Conservation (phyloP, 2,888 invertebrate species). For the Melanargia galathea region DNA sequence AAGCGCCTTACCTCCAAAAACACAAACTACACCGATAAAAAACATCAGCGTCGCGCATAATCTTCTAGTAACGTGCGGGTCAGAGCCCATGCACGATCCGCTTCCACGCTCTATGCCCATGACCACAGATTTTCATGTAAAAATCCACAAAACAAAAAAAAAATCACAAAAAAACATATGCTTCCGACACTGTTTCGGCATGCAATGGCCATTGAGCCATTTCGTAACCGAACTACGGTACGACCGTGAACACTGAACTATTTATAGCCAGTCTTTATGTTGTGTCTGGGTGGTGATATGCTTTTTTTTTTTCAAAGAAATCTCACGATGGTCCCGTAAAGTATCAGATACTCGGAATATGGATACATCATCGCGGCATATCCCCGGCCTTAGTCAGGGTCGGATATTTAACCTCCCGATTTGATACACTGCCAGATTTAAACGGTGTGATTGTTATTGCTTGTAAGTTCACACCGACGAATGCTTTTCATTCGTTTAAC, state of each 20-base stretch:
- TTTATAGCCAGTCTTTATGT: slow-evolving; percentile 66
- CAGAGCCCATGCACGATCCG: slow-evolving; percentile 55
- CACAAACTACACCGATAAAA: slow-evolving; percentile 63
- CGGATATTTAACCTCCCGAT: slow-evolving; percentile 28
- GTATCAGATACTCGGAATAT: slow-evolving; percentile 7
- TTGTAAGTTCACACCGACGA: neutral
- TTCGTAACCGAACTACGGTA: slow-evolving; percentile 43
- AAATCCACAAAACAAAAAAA: slow-evolving; percentile 26
- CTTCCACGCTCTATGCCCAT: slow-evolving; percentile 59
- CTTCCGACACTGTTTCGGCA: slow-evolving; percentile 29
- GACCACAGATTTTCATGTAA: neutral
- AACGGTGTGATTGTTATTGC: slow-evolving; percentile 11
- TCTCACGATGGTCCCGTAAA: slow-evolving; percentile 10
- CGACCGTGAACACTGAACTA: slow-evolving; percentile 63
- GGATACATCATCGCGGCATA: slow-evolving; percentile 21
- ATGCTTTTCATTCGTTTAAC: slow-evolving; percentile 13
- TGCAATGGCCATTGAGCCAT: slow-evolving; percentile 41
- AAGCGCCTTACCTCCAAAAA: slow-evolving; percentile 66
- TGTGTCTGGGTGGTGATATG: slow-evolving; percentile 51
- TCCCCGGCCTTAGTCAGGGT: slow-evolving; percentile 34
- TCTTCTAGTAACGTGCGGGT: slow-evolving; percentile 64
- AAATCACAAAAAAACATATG: slow-evolving; percentile 25
- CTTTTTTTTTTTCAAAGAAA: slow-evolving; percentile 23
- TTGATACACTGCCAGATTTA: slow-evolving; percentile 33
- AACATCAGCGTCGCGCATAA: slow-evolving; percentile 63